Percentiles rank a stretch among this genome's conserved stretches.
phyloP scores from a whole-genome alignment of 2,888 invertebrate genomes.

The Colletes collaris region DNA sequence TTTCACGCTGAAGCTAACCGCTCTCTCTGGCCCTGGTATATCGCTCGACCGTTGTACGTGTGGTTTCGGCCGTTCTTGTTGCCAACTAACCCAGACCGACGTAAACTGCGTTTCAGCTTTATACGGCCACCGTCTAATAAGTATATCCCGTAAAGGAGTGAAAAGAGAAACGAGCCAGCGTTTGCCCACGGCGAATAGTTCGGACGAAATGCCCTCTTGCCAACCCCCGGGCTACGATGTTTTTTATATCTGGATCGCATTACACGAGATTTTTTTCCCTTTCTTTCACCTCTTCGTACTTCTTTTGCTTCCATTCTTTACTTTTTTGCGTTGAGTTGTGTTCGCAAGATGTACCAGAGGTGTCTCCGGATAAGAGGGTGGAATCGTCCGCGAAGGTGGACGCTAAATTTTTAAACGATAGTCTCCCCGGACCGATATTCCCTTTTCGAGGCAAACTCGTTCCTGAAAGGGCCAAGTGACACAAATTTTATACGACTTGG shows the following conservation, averaged over 20 bases:
- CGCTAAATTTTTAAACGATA: slow-evolving; percentile 29
- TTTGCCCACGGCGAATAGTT: slow-evolving; percentile 32
- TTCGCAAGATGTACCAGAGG: background rate
- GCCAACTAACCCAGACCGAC: slow-evolving; percentile 42
- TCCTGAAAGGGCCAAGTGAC: too few relatives aligned
- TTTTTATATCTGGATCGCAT: slow-evolving; percentile 25
- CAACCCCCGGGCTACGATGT: slow-evolving; percentile 21
- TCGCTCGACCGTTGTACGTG: slow-evolving; percentile 51
- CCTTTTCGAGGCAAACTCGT: background rate
- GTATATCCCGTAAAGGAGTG: slow-evolving; percentile 36
- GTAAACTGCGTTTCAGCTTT: slow-evolving; percentile 60
- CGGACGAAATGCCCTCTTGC: slow-evolving; percentile 18
- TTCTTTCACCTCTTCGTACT: too few relatives aligned
- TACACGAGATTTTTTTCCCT: slow-evolving; percentile 1
- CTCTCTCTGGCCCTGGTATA: slow-evolving; percentile 47
- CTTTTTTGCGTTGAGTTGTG: too few relatives aligned
- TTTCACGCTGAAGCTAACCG: slow-evolving; percentile 70
- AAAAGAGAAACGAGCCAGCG: slow-evolving; percentile 16
- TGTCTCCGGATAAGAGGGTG: slow-evolving; percentile 19
- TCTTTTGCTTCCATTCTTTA: too few relatives aligned
- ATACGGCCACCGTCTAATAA: slow-evolving; percentile 53
- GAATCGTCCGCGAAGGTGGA: slow-evolving; percentile 20
- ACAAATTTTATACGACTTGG: too few relatives aligned
- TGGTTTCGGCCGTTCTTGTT: slow-evolving; percentile 58
- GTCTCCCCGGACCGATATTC: slow-evolving; percentile 13